Evolutionary conservation across 2,888 invertebrate species (phyloP).

Genomic region (Lithosia quadra): DNA sequence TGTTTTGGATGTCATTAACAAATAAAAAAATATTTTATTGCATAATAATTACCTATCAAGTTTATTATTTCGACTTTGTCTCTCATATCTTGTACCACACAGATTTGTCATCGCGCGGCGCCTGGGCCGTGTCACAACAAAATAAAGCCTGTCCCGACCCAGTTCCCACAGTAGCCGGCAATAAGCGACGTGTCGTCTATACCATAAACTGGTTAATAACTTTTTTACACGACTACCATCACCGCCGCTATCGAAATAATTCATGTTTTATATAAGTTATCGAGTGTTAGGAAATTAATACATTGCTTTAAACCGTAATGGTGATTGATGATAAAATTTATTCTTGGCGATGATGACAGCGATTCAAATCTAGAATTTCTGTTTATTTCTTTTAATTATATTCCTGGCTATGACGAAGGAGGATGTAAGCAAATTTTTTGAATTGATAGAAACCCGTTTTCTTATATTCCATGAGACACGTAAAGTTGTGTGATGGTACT

Average conservation of each 20-base stretch:
- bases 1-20: no score
- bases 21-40: no score
- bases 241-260: conserved; percentile 49
- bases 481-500: conserved; percentile 36
- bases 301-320: conserved; percentile 41
- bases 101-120: conserved; percentile 65
- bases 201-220: conserved; percentile 57
- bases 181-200: conserved; percentile 54
- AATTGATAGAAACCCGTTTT: conserved; percentile 43
- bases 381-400: conserved; percentile 1
- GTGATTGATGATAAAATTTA: conserved; percentile 38
- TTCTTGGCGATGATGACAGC: conserved; percentile 10
- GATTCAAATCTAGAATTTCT: conserved; percentile 6
- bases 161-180: conserved; percentile 80
- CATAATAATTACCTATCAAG: no score
- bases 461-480: conserved; percentile 48
- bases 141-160: conserved; percentile 70
- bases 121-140: conserved; percentile 77
- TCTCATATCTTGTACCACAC: conserved; percentile 56
- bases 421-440: conserved; percentile 35
- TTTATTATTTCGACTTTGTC: neutral
- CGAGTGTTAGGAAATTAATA: conserved; percentile 45
- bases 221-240: conserved; percentile 39
- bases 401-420: conserved; percentile 6
- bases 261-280: conserved; percentile 54